Percentiles rank a stretch among this genome's conserved stretches.
These are phyloP conservation scores for Drosophila imparisetae DNA, from an alignment of 2,888 invertebrate genomes.

Conservation along the genomic window DNA sequence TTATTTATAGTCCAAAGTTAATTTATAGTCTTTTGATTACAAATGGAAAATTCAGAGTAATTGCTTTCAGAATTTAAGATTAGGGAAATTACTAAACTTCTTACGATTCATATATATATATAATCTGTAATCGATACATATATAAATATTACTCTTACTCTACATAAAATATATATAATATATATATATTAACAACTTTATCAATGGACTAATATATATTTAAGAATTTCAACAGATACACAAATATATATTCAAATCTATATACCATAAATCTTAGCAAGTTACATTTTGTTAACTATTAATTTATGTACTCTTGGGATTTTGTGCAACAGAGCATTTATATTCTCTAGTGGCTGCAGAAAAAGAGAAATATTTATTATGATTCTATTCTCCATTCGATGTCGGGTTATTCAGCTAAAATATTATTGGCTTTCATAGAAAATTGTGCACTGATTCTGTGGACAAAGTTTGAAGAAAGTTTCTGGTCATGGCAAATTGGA, in stretches of 20 bases:
- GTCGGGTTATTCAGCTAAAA: slow-evolving; percentile 13
- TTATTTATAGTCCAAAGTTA: slow-evolving; percentile 19
- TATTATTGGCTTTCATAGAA: slow-evolving; percentile 23
- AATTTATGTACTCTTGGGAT: neutral
- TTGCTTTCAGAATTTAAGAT: neutral
- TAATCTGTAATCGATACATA: too few species aligned
- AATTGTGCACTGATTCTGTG: slow-evolving; percentile 22
- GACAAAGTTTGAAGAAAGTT: slow-evolving; percentile 45
- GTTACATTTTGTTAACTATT: neutral
- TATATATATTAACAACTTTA: neutral
- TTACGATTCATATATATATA: too few species aligned
- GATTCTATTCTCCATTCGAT: slow-evolving; percentile 23
- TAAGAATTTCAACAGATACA: neutral
- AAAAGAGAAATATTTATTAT: slow-evolving; percentile 15
- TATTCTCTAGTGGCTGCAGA: neutral
- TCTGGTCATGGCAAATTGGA: slow-evolving; percentile 47
- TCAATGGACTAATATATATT: neutral
- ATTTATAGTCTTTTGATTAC: slow-evolving; percentile 16
- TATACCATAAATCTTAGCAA: neutral
- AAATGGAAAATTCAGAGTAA: slow-evolving; percentile 24
- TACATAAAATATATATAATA: neutral
- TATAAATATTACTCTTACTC: too few species aligned
- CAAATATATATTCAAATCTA: neutral
- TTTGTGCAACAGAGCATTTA: neutral
- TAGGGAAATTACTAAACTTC: too few species aligned